Conservation (phyloP, 2,113 vertebrate genomes). For the Parotia lawesii region DNA sequence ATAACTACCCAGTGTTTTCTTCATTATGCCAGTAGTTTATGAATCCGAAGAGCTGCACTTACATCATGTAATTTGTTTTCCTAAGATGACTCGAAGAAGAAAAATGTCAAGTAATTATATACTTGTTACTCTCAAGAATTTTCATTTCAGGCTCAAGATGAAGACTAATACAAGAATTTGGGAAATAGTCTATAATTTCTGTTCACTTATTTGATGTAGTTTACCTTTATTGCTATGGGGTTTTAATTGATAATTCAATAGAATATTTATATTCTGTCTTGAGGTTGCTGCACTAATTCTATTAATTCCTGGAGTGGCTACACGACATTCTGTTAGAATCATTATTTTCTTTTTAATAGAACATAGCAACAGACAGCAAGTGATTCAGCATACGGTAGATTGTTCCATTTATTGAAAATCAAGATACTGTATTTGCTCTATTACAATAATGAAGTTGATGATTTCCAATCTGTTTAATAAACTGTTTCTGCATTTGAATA, state of each 20-base stretch:
- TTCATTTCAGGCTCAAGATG: conserved; percentile 62
- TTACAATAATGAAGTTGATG: conserved; percentile 76
- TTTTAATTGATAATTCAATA: conserved; percentile 69
- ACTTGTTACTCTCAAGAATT: conserved; percentile 68
- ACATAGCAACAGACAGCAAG: conserved; percentile 65
- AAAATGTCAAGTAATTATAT: conserved; percentile 71
- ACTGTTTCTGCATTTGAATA: conserved; percentile 71
- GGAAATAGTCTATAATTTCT: conserved; percentile 66
- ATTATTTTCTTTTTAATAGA: conserved; percentile 62
- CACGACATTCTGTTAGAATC: conserved; percentile 6
- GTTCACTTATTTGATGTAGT: conserved; percentile 51
- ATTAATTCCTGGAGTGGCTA: conserved; percentile 60
- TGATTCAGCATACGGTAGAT: conserved; percentile 60
- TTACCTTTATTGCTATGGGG: conserved; percentile 65
- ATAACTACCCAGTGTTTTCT: conserved; percentile 51
- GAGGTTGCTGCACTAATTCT: conserved; percentile 58
- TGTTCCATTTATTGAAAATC: conserved; percentile 70
- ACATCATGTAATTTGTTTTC: conserved; percentile 64
- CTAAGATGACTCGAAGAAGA: conserved; percentile 58
- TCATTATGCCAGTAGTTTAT: conserved; percentile 59
- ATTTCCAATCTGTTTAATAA: conserved; percentile 79
- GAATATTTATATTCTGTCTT: conserved; percentile 50
- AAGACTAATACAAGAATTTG: conserved; percentile 64
- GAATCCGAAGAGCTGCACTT: conserved; percentile 54
- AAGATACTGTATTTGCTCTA: conserved; percentile 69